phyloP scores from a whole-genome alignment of 2,113 vertebrate species.

The Notothenia rossii region DNA sequence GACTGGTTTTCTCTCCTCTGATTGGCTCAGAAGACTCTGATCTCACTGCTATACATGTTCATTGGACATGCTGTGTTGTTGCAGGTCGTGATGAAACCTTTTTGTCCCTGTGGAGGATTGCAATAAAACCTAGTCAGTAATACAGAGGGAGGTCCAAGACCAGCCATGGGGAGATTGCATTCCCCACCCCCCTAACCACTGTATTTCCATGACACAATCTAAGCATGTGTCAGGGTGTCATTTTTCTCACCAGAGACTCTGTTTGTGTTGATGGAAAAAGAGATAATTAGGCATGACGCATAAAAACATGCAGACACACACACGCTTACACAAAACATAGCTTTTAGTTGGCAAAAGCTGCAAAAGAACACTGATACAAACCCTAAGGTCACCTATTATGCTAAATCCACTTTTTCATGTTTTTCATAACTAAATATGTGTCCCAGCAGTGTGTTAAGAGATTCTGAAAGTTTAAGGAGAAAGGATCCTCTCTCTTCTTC shows the following conservation, averaged over 20 bases:
- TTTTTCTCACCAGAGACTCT: slow-evolving; percentile 40
- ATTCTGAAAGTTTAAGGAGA: too few species aligned
- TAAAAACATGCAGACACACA: neutral
- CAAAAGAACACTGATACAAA: neutral
- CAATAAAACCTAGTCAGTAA: neutral
- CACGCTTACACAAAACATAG: neutral
- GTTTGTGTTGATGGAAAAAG: slow-evolving; percentile 29
- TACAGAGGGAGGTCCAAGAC: slow-evolving; percentile 17
- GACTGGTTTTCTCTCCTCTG: neutral
- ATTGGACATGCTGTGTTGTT: neutral
- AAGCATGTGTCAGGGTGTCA: slow-evolving; percentile 41
- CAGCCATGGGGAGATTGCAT: slow-evolving; percentile 9
- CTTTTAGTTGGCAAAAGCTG: neutral
- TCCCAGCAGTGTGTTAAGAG: too few species aligned
- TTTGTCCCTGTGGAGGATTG: slow-evolving; percentile 15
- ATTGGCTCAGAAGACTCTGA: slow-evolving; percentile 6
- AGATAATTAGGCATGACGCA: slow-evolving; percentile 28
- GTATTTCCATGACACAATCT: slow-evolving; percentile 44
- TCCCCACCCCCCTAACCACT: neutral
- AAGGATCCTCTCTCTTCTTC: too few species aligned
- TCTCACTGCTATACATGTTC: neutral
- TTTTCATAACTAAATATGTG: too few species aligned
- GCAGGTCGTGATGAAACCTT: slow-evolving; percentile 28
- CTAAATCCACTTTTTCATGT: too few species aligned
- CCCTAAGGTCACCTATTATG: too few species aligned